Evolutionary conservation across 2,113 vertebrate genomes (phyloP).

Genomic region (Sterrhoptilus dennistouni): DNA sequence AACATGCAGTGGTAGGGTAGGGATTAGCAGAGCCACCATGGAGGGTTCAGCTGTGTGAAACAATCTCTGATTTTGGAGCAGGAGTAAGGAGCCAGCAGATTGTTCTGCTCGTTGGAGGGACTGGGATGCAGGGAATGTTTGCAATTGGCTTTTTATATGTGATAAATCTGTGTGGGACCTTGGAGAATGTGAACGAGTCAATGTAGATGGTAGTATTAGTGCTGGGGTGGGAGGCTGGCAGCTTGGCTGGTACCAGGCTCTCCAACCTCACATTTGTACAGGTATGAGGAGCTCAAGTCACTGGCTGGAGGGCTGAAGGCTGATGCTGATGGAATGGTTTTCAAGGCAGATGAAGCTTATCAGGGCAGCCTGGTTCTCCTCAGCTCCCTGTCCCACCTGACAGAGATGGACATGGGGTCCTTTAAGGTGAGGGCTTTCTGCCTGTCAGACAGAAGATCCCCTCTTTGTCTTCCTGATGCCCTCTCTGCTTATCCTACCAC

Average conservation of each 20-base stretch:
- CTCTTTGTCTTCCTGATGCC: not conserved
- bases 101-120: not conserved
- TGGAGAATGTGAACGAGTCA: accelerated
- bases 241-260: not conserved
- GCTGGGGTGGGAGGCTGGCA: not conserved
- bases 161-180: too few species aligned
- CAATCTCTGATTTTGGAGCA: not conserved
- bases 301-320: constrained; percentile 55
- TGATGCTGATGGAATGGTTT: constrained; percentile 36
- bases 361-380: constrained; percentile 66
- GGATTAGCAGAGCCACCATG: not conserved
- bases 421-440: constrained; percentile 63
- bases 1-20: not conserved
- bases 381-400: constrained; percentile 43
- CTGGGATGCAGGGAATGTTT: not conserved
- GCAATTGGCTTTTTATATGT: not conserved
- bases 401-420: not conserved
- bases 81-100: not conserved
- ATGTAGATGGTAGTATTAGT: not conserved
- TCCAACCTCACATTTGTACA: not conserved
- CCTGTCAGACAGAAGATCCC: not conserved
- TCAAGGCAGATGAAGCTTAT: constrained; percentile 56
- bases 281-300: constrained; percentile 57
- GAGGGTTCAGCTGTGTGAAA: not conserved
- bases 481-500: not conserved